Percentiles rank a stretch among this genome's conserved stretches.
phyloP scores from a whole-genome alignment of 1,140 invertebrate species.

The Drosophila simulans region DNA sequence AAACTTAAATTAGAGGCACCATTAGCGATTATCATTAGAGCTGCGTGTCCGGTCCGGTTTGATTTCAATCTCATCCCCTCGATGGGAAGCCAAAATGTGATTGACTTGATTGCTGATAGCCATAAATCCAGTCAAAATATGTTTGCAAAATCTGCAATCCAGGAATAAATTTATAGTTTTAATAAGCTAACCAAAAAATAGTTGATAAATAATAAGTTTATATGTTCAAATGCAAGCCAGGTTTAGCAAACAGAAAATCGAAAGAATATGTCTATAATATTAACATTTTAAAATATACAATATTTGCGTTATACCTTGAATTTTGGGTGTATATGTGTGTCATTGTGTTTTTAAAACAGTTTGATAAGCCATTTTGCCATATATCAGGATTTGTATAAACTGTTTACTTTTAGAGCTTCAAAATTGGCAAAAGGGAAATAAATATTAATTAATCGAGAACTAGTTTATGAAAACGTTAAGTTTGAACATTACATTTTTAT shows the following conservation, averaged over 20 bases:
- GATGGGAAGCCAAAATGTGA: conserved; percentile 10
- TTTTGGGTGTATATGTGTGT: not conserved
- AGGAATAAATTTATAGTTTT: too few species aligned
- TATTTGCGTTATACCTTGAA: not conserved
- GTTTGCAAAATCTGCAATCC: not conserved
- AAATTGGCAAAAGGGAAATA: not conserved
- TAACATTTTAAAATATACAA: too few species aligned
- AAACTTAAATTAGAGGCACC: conserved; percentile 69
- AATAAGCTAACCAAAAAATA: too few species aligned
- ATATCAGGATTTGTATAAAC: conserved; percentile 7
- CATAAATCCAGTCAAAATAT: not conserved
- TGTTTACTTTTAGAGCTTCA: not conserved
- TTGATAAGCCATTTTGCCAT: not conserved
- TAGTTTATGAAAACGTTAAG: not conserved
- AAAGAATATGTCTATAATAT: not conserved
- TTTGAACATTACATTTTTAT: conserved; percentile 1
- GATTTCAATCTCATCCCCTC: conserved; percentile 22
- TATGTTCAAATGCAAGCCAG: too few species aligned
- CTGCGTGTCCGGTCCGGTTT: conserved; percentile 59
- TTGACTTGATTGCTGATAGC: not conserved
- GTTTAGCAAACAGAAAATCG: not conserved
- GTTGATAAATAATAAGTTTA: too few species aligned
- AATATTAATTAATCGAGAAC: conserved; percentile 3
- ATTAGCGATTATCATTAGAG: conserved; percentile 67
- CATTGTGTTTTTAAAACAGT: not conserved